Percentiles rank a stretch among this genome's conserved stretches.
Evolutionary conservation across 2,888 invertebrate genomes (phyloP).

Genomic region (Icerya purchasi): DNA sequence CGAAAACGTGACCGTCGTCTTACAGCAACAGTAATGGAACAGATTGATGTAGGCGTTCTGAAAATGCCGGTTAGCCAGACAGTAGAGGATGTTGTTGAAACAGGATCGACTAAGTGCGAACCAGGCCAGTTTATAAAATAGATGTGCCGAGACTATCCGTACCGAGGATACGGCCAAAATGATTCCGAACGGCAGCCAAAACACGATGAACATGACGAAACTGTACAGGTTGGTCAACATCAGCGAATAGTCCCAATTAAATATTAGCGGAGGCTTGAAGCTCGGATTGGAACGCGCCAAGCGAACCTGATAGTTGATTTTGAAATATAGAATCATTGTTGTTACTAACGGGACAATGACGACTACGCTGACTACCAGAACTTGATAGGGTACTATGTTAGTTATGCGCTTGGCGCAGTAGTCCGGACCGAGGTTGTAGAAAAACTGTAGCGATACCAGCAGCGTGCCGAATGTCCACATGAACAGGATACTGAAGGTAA

Average conservation of each 20-base stretch:
- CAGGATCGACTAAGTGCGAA: constrained; percentile 45
- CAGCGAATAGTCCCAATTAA: constrained; percentile 38
- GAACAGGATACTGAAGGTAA: constrained; percentile 31
- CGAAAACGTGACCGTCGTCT: constrained; percentile 45
- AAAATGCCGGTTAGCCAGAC: constrained; percentile 42
- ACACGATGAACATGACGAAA: constrained; percentile 35
- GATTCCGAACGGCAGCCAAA: constrained; percentile 47
- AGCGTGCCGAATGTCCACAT: constrained; percentile 35
- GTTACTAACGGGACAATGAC: constrained; percentile 36
- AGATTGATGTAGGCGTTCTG: constrained; percentile 46
- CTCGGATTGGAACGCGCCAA: constrained; percentile 32
- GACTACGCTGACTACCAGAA: constrained; percentile 33
- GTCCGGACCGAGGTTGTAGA: constrained; percentile 38
- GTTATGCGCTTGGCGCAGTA: constrained; percentile 33
- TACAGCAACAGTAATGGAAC: constrained; percentile 62
- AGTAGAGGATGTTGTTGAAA: constrained; percentile 41
- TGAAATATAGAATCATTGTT: constrained; percentile 33
- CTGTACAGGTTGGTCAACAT: constrained; percentile 41
- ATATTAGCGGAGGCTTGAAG: constrained; percentile 39
- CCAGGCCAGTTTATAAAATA: constrained; percentile 47
- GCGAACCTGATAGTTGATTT: constrained; percentile 27
- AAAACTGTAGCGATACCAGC: constrained; percentile 38
- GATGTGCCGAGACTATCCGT: constrained; percentile 28
- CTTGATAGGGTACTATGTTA: constrained; percentile 35
- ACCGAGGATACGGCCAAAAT: constrained; percentile 34